Evolutionary conservation across 2,888 invertebrate genomes (phyloP).

Genomic region (Plagodis dolabraria): DNA sequence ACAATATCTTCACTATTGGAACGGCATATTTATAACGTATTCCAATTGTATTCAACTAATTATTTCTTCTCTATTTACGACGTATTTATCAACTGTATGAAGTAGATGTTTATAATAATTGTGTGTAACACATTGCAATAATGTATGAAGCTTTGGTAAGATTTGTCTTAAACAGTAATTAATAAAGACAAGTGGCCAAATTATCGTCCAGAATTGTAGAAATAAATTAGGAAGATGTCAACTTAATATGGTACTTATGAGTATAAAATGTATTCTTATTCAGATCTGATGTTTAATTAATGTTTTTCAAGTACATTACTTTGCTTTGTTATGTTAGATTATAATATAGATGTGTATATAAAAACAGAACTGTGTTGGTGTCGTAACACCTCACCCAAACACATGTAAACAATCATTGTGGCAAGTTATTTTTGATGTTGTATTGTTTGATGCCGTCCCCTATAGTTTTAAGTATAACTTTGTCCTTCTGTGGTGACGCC

Average conservation of each 20-base stretch:
- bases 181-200: slow-evolving; percentile 80
- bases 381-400: slow-evolving; percentile 21
- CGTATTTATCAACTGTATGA: slow-evolving; percentile 27
- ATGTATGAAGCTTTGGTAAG: slow-evolving; percentile 53
- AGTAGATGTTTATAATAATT: slow-evolving; percentile 15
- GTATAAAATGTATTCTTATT: slow-evolving; percentile 18
- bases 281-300: slow-evolving; percentile 4
- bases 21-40: slow-evolving; percentile 21
- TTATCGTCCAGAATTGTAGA: slow-evolving; percentile 71
- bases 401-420: slow-evolving; percentile 19
- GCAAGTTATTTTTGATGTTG: slow-evolving; percentile 33
- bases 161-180: slow-evolving; percentile 61
- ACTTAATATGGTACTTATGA: slow-evolving; percentile 26
- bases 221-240: slow-evolving; percentile 22
- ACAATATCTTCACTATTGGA: neutral
- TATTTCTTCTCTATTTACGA: slow-evolving; percentile 21
- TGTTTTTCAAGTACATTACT: slow-evolving; percentile 18
- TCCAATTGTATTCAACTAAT: slow-evolving; percentile 30
- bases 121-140: slow-evolving; percentile 51
- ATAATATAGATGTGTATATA: slow-evolving; percentile 7
- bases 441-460: slow-evolving; percentile 71
- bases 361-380: slow-evolving; percentile 1
- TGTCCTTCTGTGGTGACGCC: slow-evolving; percentile 8
- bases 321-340: slow-evolving; percentile 9
- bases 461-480: slow-evolving; percentile 43